Percentiles rank a stretch among this genome's conserved stretches.
Conservation (phyloP, 1,140 invertebrate species). For the Atta texana region DNA sequence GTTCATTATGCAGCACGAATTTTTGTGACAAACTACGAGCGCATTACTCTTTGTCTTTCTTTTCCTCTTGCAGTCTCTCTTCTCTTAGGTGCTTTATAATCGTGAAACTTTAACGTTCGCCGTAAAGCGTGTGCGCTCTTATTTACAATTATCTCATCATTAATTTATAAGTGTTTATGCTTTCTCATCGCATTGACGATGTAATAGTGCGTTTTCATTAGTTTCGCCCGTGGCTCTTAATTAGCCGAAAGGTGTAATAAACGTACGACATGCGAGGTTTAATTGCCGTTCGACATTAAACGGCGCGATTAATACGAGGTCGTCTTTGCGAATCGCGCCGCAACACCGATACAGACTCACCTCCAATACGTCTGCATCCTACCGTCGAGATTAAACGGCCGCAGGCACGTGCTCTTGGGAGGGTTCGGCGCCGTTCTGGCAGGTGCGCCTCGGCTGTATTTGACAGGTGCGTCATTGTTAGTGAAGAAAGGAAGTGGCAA, state of each 20-base stretch:
- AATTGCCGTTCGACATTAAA: constrained; percentile 57
- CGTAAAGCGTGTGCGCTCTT: not conserved
- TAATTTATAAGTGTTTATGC: constrained; percentile 67
- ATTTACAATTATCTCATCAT: constrained; percentile 57
- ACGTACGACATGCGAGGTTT: constrained; percentile 63
- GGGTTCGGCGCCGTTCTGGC: constrained; percentile 36
- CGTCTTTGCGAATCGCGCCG: constrained; percentile 41
- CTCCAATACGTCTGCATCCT: constrained; percentile 24
- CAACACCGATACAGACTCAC: constrained; percentile 33
- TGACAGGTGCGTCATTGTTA: constrained; percentile 74
- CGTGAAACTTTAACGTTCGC: constrained; percentile 18
- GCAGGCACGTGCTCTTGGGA: constrained; percentile 15
- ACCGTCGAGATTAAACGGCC: constrained; percentile 58
- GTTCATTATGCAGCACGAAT: constrained; percentile 45
- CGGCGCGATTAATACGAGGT: constrained; percentile 64
- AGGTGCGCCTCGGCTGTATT: constrained; percentile 61
- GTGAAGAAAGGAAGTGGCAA: constrained; percentile 43
- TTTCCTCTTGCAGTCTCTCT: not conserved
- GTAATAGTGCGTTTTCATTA: constrained; percentile 62
- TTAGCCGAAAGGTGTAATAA: constrained; percentile 66
- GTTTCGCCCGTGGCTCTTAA: constrained; percentile 45
- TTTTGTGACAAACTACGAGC: constrained; percentile 21
- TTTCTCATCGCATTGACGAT: constrained; percentile 55
- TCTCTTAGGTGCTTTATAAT: not conserved
- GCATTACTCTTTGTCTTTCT: not conserved